phyloP scores from a whole-genome alignment of 2,113 vertebrate genomes.

The Ptychochromis oligacanthus region DNA sequence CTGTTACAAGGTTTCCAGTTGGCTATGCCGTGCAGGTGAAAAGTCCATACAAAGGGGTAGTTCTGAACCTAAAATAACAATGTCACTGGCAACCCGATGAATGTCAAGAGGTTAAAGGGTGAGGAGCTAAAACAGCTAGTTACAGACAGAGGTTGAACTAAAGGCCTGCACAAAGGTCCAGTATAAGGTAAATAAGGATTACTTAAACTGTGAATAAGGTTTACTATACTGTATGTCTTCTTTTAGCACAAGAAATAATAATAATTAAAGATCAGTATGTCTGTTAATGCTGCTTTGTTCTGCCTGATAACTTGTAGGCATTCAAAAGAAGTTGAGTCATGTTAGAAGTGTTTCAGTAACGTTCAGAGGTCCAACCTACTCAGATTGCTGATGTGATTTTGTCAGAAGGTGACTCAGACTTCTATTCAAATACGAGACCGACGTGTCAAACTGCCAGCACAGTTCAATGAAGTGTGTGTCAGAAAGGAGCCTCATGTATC shows the following conservation, averaged over 20 bases:
- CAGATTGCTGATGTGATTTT: neutral
- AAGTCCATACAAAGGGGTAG: no score
- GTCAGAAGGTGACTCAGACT: constrained; percentile 7
- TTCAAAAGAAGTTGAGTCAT: neutral
- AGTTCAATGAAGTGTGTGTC: neutral
- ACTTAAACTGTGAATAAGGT: no score
- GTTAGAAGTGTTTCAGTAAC: neutral
- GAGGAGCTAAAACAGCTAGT: neutral
- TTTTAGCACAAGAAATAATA: neutral
- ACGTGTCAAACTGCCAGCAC: constrained; percentile 1
- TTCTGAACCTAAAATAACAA: no score
- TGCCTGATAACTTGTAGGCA: neutral
- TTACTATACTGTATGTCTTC: no score
- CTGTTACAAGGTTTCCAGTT: no score
- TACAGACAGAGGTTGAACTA: neutral
- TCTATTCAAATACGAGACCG: neutral
- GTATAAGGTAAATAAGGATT: neutral
- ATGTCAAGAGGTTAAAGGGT: neutral
- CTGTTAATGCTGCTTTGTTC: no score
- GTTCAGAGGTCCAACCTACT: neutral
- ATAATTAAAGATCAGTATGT: no score
- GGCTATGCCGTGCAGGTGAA: no score
- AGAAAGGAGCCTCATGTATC: neutral
- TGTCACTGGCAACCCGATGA: no score
- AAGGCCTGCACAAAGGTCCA: neutral